Conservation (phyloP, 2,888 invertebrate genomes). For the Microctonus hyperodae region DNA sequence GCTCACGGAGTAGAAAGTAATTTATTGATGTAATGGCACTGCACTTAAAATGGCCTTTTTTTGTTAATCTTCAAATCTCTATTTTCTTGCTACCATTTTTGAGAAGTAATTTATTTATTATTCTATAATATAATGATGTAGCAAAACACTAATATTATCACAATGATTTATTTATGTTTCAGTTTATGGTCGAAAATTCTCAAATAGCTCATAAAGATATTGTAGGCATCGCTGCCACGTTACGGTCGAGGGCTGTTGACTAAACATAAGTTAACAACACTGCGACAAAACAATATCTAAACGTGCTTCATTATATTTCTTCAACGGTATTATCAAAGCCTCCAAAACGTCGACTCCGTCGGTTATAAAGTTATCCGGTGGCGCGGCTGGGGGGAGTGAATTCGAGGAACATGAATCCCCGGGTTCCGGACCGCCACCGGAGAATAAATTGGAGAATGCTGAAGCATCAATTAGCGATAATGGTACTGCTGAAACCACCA, state of each 20-base stretch:
- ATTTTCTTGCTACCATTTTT: no score
- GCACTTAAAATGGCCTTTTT: background rate
- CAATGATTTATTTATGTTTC: slow-evolving; percentile 42
- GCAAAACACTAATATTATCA: slow-evolving; percentile 2
- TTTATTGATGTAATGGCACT: slow-evolving; percentile 33
- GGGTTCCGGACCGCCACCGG: slow-evolving; percentile 40
- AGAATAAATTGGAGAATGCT: slow-evolving; percentile 7
- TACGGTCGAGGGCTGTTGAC: slow-evolving; percentile 27
- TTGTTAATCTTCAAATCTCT: background rate
- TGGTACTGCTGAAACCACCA: slow-evolving; percentile 47
- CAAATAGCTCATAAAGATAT: slow-evolving; percentile 49
- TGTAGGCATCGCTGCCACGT: slow-evolving; percentile 25
- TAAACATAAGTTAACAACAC: slow-evolving; percentile 9
- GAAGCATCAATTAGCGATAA: slow-evolving; percentile 1
- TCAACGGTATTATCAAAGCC: slow-evolving; percentile 46
- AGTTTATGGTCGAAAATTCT: slow-evolving; percentile 55
- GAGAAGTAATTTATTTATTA: slow-evolving; percentile 1
- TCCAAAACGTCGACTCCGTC: slow-evolving; percentile 64
- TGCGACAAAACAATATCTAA: slow-evolving; percentile 1
- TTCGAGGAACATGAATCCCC: slow-evolving; percentile 41
- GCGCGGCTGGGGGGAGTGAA: slow-evolving; percentile 57
- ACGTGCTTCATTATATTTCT: slow-evolving; percentile 11
- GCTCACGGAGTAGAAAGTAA: slow-evolving; percentile 15
- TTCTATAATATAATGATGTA: background rate
- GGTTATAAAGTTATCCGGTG: slow-evolving; percentile 62